Conservation (phyloP, 2,888 invertebrate genomes). For the Zootermopsis nevadensis region DNA sequence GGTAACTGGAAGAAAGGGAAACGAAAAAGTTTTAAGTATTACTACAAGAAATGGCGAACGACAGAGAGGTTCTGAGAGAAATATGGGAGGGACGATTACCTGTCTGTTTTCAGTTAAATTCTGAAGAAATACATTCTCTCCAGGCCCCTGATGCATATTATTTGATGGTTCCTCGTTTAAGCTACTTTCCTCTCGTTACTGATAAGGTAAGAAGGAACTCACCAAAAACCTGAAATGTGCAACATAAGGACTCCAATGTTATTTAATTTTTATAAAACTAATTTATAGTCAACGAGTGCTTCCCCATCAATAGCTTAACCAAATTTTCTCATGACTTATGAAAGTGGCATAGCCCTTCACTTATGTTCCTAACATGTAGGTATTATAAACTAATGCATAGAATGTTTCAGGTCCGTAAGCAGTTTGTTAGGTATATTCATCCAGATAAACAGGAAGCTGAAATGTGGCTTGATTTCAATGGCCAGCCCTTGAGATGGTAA, state of each 20-base stretch:
- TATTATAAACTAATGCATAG: too few species aligned
- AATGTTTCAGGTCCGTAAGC: constrained; percentile 78
- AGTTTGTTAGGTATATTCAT: constrained; percentile 85
- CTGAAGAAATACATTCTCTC: constrained; percentile 88
- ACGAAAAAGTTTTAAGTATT: too few species aligned
- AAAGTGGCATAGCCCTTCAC: too few species aligned
- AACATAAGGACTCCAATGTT: not conserved
- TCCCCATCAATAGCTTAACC: too few species aligned
- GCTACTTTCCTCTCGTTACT: constrained; percentile 94
- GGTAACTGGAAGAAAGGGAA: too few species aligned
- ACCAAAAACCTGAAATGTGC: too few species aligned
- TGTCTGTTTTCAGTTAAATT: constrained; percentile 88
- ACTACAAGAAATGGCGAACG: constrained; percentile 82
- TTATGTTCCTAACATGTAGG: too few species aligned
- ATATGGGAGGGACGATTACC: constrained; percentile 97
- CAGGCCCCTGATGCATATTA: constrained; percentile 94
- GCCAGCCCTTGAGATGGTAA: constrained; percentile 88
- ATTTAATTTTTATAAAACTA: not conserved
- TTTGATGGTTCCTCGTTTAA: constrained; percentile 91
- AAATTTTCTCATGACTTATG: too few species aligned
- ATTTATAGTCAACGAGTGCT: too few species aligned
- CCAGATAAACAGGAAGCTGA: constrained; percentile 85
- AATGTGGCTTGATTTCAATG: constrained; percentile 95
- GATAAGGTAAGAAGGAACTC: constrained; percentile 80
- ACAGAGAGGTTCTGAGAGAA: constrained; percentile 92